These are phyloP conservation scores for Ethmia dodecea DNA, from an alignment of 2,888 invertebrate species.

Conservation along the genomic window DNA sequence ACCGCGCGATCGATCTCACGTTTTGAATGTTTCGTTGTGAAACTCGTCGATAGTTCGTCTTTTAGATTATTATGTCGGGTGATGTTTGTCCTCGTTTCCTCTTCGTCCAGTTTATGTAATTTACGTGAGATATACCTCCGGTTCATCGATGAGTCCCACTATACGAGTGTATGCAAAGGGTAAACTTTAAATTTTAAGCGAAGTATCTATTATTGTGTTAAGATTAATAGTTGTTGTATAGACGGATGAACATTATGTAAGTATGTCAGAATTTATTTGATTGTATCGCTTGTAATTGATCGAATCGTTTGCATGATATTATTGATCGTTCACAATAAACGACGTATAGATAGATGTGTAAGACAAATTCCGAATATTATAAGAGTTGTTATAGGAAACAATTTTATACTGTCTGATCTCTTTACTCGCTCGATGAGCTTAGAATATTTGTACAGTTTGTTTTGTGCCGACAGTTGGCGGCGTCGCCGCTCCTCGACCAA, in stretches of 20 bases:
- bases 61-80: slow-evolving; percentile 10
- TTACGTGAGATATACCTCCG: slow-evolving; percentile 16
- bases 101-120: slow-evolving; percentile 34
- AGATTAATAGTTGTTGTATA: slow-evolving; percentile 32
- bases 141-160: slow-evolving; percentile 6
- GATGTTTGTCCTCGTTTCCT: slow-evolving; percentile 28
- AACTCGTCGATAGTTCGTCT: slow-evolving; percentile 14
- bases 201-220: slow-evolving; percentile 33
- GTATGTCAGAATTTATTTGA: slow-evolving; percentile 25
- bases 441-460: slow-evolving; percentile 28
- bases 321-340: slow-evolving; percentile 32
- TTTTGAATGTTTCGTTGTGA: slow-evolving; percentile 7
- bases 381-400: slow-evolving; percentile 49
- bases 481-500: too few species aligned
- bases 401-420: slow-evolving; percentile 50
- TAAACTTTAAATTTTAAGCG: slow-evolving; percentile 37
- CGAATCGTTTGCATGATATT: slow-evolving; percentile 42
- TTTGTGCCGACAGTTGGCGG: too few species aligned
- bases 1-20: slow-evolving; percentile 11
- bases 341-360: slow-evolving; percentile 32
- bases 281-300: slow-evolving; percentile 44
- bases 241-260: slow-evolving; percentile 18
- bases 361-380: slow-evolving; percentile 28
- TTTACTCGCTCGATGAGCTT: slow-evolving; percentile 39
- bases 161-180: slow-evolving; percentile 41